Conservation (phyloP, 2,113 vertebrate species). For the Isichthys henryi region DNA sequence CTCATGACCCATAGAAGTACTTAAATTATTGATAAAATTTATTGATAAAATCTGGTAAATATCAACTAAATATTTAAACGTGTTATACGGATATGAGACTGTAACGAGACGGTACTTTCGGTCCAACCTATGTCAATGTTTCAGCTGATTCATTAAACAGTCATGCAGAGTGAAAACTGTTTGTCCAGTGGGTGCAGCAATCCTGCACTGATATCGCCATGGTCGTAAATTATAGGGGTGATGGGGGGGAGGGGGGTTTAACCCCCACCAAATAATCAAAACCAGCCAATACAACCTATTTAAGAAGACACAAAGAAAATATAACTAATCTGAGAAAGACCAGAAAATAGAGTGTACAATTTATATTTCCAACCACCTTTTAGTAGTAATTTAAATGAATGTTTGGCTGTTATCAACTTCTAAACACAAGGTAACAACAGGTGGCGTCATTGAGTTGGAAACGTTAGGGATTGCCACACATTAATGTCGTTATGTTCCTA, state of each 20-base stretch:
- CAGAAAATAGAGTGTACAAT: neutral
- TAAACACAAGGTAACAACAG: slow-evolving; percentile 12
- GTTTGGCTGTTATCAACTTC: neutral
- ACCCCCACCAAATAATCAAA: neutral
- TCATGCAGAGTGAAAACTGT: no score
- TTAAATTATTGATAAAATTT: neutral
- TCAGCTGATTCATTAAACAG: neutral
- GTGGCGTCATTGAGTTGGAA: slow-evolving; percentile 18
- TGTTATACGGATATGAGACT: neutral
- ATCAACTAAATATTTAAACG: neutral
- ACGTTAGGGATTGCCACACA: neutral
- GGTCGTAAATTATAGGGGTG: no score
- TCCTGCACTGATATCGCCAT: no score
- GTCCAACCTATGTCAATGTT: neutral
- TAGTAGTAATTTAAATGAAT: neutral
- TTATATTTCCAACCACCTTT: neutral
- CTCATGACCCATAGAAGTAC: neutral
- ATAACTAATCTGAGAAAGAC: neutral
- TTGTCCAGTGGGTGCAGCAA: no score
- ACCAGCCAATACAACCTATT: neutral
- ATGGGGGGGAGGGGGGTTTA: no score
- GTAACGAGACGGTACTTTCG: neutral
- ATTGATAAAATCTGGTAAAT: neutral
- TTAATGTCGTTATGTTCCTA: neutral
- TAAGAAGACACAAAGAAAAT: neutral